Conservation (phyloP, 2,888 invertebrate genomes). For the Lacanobia oleracea region DNA sequence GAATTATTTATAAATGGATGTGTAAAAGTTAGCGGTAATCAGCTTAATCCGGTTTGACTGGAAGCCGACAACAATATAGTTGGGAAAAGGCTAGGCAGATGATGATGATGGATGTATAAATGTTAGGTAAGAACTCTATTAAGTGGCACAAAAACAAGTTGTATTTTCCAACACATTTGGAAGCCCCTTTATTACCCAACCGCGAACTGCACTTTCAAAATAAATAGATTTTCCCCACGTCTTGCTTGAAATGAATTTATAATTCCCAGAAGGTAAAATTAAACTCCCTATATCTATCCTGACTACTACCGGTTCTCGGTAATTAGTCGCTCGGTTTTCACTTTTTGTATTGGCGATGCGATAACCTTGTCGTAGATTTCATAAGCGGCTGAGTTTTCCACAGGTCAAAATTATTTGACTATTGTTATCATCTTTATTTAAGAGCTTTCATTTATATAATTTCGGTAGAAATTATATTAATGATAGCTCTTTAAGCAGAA, state of each 20-base stretch:
- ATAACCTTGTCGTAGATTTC: not conserved
- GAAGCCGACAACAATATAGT: too few relatives aligned
- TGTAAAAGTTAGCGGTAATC: too few relatives aligned
- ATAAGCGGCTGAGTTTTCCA: too few relatives aligned
- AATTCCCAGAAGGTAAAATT: constrained; percentile 64
- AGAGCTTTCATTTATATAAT: too few relatives aligned
- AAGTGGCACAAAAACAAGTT: not conserved
- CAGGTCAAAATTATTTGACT: too few relatives aligned
- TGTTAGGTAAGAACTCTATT: too few relatives aligned
- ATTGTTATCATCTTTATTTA: too few relatives aligned
- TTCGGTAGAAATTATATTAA: too few relatives aligned
- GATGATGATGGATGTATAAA: too few relatives aligned
- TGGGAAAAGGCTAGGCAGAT: too few relatives aligned
- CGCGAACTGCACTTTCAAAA: constrained; percentile 53
- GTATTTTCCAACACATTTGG: not conserved
- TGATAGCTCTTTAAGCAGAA: too few relatives aligned
- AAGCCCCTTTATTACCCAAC: constrained; percentile 6
- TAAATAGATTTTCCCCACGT: constrained; percentile 50
- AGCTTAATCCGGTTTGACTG: too few relatives aligned
- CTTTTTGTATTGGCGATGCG: not conserved
- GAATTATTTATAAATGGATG: not conserved
- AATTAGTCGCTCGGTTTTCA: constrained; percentile 28
- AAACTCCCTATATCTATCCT: constrained; percentile 44
- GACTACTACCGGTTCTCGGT: constrained; percentile 37
- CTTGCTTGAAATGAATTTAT: constrained; percentile 63